Base-by-base conservation (phyloP, 2,888 invertebrate species). In the Ypsolopha sequella region DNA sequence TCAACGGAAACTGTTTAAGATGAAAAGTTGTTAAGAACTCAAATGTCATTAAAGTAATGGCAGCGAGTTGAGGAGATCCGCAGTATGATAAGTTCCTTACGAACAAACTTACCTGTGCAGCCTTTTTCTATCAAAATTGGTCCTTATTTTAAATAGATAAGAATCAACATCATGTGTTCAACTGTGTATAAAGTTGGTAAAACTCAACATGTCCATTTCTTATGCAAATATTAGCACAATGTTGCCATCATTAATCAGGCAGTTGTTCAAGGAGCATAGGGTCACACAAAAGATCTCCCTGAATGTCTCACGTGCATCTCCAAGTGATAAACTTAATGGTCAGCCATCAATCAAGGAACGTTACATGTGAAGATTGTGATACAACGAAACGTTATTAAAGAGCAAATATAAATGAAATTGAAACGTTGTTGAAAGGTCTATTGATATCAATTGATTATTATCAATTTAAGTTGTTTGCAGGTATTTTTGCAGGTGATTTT, bases 161-260 rank as follows among this genome's bases (percentile, higher is more conserved):
- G 24, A 24, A 4, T 24, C 2, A 24, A 4, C 24, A 24, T 24
- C 24, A 4, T 24, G 24, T 24, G 24, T 24, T 24, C 24, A 24
- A 24, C 2, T 4, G 24, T 24, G 2, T 2, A 3, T 4, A 24
- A 24, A 24, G 24, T 24, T 24, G 24, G 24, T 24, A 24, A 24
- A 24, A 24, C 24, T 2, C 24, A 24, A 2, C 80, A 74, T 72
- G 74, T 67, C 68, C 75, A 70, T 80, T 86, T 86, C 86, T 82
- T 84, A 86, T 86, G 85, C 86, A 84, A 86, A 86, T 86, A 85
- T 85, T 85, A 78, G 79, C 68, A 76, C 77, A 81, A 70, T 79
- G 80, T 77, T 72, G 66, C 68, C 62, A 68, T 78, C 85, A 86
- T 86, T 85, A 85, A 86, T 86, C 86, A 85, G 66, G 60, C 24